Evolutionary conservation across 2,113 vertebrate species (phyloP), one percentile per base, ranked within the genome.

Genomic region (Copsychus sechellarum): DNA sequence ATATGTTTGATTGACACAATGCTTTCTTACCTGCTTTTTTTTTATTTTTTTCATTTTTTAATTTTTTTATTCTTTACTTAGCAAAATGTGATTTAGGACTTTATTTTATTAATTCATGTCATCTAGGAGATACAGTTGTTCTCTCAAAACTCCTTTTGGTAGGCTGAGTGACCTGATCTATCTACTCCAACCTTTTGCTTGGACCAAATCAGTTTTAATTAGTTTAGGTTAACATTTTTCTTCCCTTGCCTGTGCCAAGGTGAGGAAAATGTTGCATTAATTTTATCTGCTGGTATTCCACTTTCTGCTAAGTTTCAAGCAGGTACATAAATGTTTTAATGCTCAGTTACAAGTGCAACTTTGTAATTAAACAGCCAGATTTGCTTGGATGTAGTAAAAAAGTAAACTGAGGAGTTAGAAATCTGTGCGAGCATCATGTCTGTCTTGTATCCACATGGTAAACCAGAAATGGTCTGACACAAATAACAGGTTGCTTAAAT

Each of bases 401-500:
- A 66, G 50, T 28, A 51, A 51, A 22, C 9, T 10, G 15, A 17
- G n/a, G 57, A 60, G 25, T 2, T 81, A 54, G 57, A 78, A 86
- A 33, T 36, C 42, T 33, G 7, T 8, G 7, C 47, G 64, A 84
- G 22, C 21, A 47, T 83, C 0, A 1, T 31, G 16, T 70, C 74
- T 82, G 71, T 54, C 64, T 88, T 65, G 16, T 58, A 64, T 58
- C 71, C 34, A 47, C 9, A 4, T 7, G 25, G 1, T 8, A 86
- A 91, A 74, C 25, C n/a, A 92, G 76, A 60, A 81, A 78, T 0
- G 0, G 42, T 54, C 51, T 77, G 72, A 93, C 1, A 20, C 56
- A 92, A 90, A 90, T 93, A 93, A 67, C 34, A 66, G 72, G 69
- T 62, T 90, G 60, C 71, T 93, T 81, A 73, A 90, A 83, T 61